A percentile compares a stretch with the other conserved stretches of the same genome.
These are phyloP conservation scores for Listronotus oregonensis DNA, from an alignment of 1,140 invertebrate genomes.

Conservation along the genomic window DNA sequence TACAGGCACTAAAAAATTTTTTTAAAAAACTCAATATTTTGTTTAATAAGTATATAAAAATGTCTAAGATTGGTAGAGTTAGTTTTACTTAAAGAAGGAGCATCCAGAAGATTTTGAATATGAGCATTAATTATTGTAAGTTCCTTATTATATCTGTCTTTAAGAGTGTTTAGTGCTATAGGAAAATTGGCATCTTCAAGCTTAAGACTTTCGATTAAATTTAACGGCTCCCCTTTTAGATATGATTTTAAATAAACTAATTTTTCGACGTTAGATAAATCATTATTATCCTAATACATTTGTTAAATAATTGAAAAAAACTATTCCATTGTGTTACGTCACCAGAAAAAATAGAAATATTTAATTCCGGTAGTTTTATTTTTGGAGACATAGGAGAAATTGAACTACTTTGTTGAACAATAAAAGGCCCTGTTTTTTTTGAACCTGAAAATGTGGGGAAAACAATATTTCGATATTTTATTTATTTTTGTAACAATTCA, in stretches of 20 bases:
- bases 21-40: conserved; percentile 1
- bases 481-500: no score
- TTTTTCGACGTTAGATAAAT: neutral
- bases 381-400: no score
- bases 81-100: neutral
- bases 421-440: no score
- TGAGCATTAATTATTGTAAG: neutral
- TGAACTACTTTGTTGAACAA: no score
- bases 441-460: no score
- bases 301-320: no score
- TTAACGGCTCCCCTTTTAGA: conserved; percentile 3
- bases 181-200: neutral
- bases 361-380: no score
- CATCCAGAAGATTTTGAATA: neutral
- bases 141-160: conserved; percentile 5
- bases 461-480: no score
- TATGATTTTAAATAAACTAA: conserved; percentile 6
- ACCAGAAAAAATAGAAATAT: no score
- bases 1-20: conserved; percentile 2
- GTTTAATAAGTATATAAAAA: neutral
- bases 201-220: neutral
- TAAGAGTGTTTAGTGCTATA: conserved; percentile 1
- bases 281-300: no score
- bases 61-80: neutral
- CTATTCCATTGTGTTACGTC: no score